Evolutionary conservation across 2,797 vertebrate species (phyloP).

Genomic region (Alca torda): DNA sequence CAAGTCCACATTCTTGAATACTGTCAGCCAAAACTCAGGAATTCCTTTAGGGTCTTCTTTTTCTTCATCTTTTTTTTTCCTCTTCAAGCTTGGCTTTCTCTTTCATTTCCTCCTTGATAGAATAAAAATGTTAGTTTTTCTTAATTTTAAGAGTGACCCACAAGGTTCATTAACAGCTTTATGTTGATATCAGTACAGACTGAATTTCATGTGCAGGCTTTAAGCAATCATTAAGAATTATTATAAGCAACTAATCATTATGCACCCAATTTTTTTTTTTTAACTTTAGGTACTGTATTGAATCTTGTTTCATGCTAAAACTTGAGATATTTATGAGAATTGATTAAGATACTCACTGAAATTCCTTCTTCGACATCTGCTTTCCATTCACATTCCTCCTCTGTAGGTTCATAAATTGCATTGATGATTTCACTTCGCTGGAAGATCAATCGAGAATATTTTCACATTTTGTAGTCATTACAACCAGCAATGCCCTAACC

Average conservation of each 20-base stretch:
- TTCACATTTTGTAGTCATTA: background rate
- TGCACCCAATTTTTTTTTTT: background rate
- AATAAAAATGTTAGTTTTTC: constrained; percentile 28
- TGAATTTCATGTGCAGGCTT: background rate
- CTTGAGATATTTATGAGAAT: background rate
- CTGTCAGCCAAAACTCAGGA: constrained; percentile 98
- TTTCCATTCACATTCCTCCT: constrained; percentile 99
- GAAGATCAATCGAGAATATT: constrained; percentile 6
- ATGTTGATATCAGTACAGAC: background rate
- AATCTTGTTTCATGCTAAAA: background rate
- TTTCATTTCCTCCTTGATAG: constrained; percentile 92
- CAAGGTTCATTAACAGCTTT: background rate
- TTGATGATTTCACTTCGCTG: constrained; percentile 98
- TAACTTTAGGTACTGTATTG: background rate
- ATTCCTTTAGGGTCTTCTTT: constrained; percentile 99
- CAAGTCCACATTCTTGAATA: constrained; percentile 98
- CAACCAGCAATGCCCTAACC: background rate
- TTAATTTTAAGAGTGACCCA: background rate
- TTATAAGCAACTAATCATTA: background rate
- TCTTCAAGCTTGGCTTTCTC: constrained; percentile 96
- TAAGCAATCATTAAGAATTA: background rate
- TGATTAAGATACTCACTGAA: constrained; percentile 85
- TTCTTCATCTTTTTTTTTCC: constrained; percentile 98
- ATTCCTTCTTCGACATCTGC: constrained; percentile 93
- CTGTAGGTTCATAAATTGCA: constrained; percentile 95